These are phyloP conservation scores for Pachycephala philippinensis DNA, from an alignment of 2,113 vertebrate genomes.

Conservation along the genomic window DNA sequence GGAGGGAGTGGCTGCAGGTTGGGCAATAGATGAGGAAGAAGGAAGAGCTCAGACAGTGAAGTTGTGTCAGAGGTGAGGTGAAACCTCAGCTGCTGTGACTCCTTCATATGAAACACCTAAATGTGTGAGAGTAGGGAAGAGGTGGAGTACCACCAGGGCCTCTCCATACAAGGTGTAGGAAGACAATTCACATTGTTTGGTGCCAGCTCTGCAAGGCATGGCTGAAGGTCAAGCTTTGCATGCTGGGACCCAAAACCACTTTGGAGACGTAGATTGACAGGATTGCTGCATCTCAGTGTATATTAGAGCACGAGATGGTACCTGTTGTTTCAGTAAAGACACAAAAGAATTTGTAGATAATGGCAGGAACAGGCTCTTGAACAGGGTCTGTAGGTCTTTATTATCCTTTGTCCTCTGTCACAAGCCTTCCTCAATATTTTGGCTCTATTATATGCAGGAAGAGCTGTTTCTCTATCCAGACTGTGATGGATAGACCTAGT, in stretches of 20 bases:
- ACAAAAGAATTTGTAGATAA: not conserved
- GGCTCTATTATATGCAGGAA: not conserved
- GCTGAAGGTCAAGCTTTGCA: not conserved
- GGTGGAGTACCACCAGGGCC: fast-evolving
- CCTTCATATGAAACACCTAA: not conserved
- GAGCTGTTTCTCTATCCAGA: not conserved
- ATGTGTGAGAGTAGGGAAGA: fast-evolving
- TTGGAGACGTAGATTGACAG: not conserved
- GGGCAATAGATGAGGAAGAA: not conserved
- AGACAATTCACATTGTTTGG: not conserved
- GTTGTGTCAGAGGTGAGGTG: not conserved
- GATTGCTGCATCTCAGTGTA: fast-evolving
- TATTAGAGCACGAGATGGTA: not conserved
- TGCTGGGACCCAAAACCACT: not conserved
- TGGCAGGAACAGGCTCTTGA: not conserved
- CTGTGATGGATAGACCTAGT: not conserved
- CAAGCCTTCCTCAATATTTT: not conserved
- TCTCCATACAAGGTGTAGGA: not conserved
- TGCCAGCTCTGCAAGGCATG: not conserved
- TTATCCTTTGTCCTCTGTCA: not conserved
- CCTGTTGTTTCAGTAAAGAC: not conserved
- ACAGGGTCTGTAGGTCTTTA: not conserved
- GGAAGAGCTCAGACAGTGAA: not conserved
- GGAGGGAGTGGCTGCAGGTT: fast-evolving
- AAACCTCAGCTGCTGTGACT: not conserved